Evolutionary conservation across 2,888 invertebrate genomes (phyloP), one percentile per base, ranked within the genome.

Genomic region (Plebejus anna): DNA sequence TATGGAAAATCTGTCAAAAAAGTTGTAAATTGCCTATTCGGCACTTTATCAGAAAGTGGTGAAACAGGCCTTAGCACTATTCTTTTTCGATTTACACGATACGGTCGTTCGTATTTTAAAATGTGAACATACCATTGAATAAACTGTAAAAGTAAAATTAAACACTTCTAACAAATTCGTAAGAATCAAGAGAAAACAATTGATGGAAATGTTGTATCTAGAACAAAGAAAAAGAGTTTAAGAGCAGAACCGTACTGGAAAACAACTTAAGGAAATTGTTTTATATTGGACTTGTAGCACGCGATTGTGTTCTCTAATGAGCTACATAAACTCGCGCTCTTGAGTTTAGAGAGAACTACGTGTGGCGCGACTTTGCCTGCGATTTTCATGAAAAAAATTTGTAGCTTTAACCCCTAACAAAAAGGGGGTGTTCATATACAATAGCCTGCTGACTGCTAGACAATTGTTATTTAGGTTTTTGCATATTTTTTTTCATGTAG

Each of bases 261-360:
- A 87, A 88, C 87, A 86, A 86, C 88, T 82, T 76, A 79, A 82
- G 83, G 84, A 84, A 86, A 88, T 87, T 87, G 86, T 88, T 87
- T 86, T 86, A 84, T 85, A 84, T 83, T 84, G 85, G 85, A 85
- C 85, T 87, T 84, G 85, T 86, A 84, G 84, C 84, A 79, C 78
- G 78, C 77, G 70, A 70, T 70, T 70, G 38, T 70, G 38, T 38
- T 70, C 36, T 70, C 70, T 70, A 70, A 70, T 38, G 38, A 38
- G 70, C 70, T 38, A 36, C 38, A 70, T 70, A 70, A 70, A 38
- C 70, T 70, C n/a, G 13, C 38, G 38, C 70, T 16, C 11, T n/a
- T 9, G 28, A 61, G 28, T 61, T 61, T 61, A 61, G 61, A 28
- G 28, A 28, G 28, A 51, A 55, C 47, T 47, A 47, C 4, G 61